Percentiles rank a stretch among this genome's conserved stretches.
Conservation (phyloP, 1,140 invertebrate species). For the Formica selysi region DNA sequence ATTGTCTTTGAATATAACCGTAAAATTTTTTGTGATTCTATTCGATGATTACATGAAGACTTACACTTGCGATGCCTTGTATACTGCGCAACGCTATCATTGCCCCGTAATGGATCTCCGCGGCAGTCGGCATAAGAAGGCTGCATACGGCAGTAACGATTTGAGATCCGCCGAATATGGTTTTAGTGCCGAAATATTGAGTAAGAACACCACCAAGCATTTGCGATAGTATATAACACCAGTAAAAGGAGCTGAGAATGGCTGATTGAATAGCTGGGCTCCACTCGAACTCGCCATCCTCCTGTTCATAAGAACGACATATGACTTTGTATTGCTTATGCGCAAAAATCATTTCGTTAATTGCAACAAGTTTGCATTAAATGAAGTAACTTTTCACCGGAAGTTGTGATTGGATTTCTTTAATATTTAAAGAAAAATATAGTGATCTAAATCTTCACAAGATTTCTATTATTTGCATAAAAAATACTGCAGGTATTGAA, state of each 20-base stretch:
- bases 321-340: background rate
- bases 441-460: too few species aligned
- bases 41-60: constrained; percentile 27
- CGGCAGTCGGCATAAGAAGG: constrained; percentile 89
- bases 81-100: constrained; percentile 88
- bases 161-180: constrained; percentile 92
- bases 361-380: background rate
- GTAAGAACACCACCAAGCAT: constrained; percentile 91
- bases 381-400: background rate
- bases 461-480: background rate
- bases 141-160: constrained; percentile 90
- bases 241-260: constrained; percentile 90
- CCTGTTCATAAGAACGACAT: constrained; percentile 65
- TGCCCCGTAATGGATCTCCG: constrained; percentile 88
- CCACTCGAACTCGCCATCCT: constrained; percentile 88
- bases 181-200: constrained; percentile 92
- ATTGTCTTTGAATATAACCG: background rate
- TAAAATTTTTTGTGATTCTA: background rate
- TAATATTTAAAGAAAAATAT: background rate
- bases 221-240: constrained; percentile 91
- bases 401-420: background rate
- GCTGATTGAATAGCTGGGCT: constrained; percentile 88
- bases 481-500: too few species aligned
- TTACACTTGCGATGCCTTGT: constrained; percentile 72
- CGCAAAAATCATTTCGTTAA: background rate